Conservation (phyloP, 1,140 invertebrate species). For the Pseudomyrmex sp. region DNA sequence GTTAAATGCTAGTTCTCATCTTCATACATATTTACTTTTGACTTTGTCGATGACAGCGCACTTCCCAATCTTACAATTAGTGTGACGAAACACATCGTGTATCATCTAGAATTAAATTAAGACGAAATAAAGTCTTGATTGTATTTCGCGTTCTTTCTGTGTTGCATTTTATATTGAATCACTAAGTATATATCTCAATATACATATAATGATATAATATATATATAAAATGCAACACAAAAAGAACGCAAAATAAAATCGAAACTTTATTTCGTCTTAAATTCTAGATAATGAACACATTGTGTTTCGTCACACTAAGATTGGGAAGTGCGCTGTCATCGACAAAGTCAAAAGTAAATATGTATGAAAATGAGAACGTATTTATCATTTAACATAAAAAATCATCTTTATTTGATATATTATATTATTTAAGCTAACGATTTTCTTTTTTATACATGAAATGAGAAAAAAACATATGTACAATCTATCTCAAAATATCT, state of each 20-base stretch:
- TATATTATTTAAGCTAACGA: not conserved
- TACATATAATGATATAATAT: no score
- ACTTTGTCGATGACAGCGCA: not conserved
- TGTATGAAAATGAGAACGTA: constrained; percentile 15
- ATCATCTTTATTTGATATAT: not conserved
- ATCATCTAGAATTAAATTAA: not conserved
- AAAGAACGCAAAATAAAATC: not conserved
- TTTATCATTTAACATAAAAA: not conserved
- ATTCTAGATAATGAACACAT: not conserved
- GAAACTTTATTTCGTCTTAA: not conserved
- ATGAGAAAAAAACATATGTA: no score
- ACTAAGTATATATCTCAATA: no score
- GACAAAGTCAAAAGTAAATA: not conserved
- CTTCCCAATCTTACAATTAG: not conserved
- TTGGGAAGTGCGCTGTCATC: not conserved
- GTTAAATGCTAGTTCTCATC: constrained; percentile 13
- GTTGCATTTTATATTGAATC: not conserved
- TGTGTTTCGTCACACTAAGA: not conserved
- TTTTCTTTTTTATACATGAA: no score
- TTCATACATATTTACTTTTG: constrained; percentile 2
- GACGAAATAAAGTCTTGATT: not conserved
- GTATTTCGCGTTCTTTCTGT: no score
- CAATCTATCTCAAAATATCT: no score
- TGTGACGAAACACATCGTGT: not conserved
- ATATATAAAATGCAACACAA: not conserved